Base-by-base conservation (phyloP, 2,797 vertebrate genomes). In the Clamator glandarius region DNA sequence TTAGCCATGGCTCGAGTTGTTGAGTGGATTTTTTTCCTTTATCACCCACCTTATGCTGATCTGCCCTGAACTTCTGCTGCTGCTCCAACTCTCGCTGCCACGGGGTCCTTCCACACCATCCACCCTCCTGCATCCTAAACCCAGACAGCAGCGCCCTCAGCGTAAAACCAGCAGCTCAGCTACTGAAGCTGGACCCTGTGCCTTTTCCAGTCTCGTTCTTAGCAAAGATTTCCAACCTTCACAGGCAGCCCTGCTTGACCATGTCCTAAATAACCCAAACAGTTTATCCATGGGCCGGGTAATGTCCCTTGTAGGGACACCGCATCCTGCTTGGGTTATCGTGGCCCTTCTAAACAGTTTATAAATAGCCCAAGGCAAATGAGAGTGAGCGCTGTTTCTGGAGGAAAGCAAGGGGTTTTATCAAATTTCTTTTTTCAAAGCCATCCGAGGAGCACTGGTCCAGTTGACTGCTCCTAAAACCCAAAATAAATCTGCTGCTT, bases 281-380 rank as follows among this genome's bases (percentile, higher is more conserved):
- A 95, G 87, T 96, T 96, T 96, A 96, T 91, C 42, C 8, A 4
- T 26, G 66, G 75, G 66, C 69, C 4, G 4, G 44, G 82, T 61
- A 95, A 63, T 5, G 20, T 73, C 87, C 82, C 80, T 41, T 4
- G 15, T 18, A 50, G n/a, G 50, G 69, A 72, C 26, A 1, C 59
- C 36, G 58, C 92, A 69, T 94, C 96, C 95, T 94, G 94, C 94
- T 87, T 51, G 76, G 58, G 55, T 84, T 66, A 72, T 58, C 24
- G 0, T 77, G 79, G 62, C 66, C 76, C 90, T 87, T 92, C 73
- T 84, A 96, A 95, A 96, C 95, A 96, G 79, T 95, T 91, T 96
- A 93, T 94, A 93, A 89, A 93, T 86, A 94, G 83, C 44, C 46
- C 82, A 86, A 95, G 87, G 89, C 90, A 55, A 80, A 68, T 0